Evolutionary conservation across 2,888 invertebrate species (phyloP), one percentile per base, ranked within the genome.

Genomic region (Heliconius ismenius): DNA sequence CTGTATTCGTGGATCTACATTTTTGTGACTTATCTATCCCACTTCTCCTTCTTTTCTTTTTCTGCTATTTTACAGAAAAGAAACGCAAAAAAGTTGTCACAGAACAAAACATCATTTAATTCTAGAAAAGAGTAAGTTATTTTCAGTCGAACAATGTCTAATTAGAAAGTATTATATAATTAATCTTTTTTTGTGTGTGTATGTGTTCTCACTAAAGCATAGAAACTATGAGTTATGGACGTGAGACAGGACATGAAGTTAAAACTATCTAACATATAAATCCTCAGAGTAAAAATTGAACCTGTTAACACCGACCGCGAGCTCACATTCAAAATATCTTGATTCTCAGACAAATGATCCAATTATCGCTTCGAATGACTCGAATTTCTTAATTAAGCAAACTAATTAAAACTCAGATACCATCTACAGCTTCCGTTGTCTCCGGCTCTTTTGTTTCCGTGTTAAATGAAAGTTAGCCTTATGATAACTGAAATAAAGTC

Each of bases 381-480:
- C 87, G 85, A 85, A 83, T 86, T 88, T 89, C 90, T 91, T 92
- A 90, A 93, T 93, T 92, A 92, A 88, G 82, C 82, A 86, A 84
- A 85, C 89, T 93, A 92, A 93, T 93, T 92, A 91, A 91, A 90
- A 80, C 74, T 69, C 79, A 81, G 81, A 84, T 84, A 83, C 73
- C 78, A 82, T 83, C 82, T 74, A 75, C 32, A 67, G 80, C 82
- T 84, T 83, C 84, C 85, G 84, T 82, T 83, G 81, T 81, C 82
- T 78, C 67, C 76, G 73, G 74, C 65, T 75, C 75, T 76, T 49
- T 78, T 78, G 49, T 68, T 24, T 36, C 64, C 36, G 2, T 43
- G 21, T 76, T 67, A 74, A 28, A 54, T 21, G 21, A 80, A 78
- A 69, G 58, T 28, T 60, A 49, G 79, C 79, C 62, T n/a, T 75